A percentile compares a stretch with the other conserved stretches of the same genome.
These are phyloP conservation scores for Tyria jacobaeae DNA, from an alignment of 2,888 invertebrate species.

Conservation along the genomic window DNA sequence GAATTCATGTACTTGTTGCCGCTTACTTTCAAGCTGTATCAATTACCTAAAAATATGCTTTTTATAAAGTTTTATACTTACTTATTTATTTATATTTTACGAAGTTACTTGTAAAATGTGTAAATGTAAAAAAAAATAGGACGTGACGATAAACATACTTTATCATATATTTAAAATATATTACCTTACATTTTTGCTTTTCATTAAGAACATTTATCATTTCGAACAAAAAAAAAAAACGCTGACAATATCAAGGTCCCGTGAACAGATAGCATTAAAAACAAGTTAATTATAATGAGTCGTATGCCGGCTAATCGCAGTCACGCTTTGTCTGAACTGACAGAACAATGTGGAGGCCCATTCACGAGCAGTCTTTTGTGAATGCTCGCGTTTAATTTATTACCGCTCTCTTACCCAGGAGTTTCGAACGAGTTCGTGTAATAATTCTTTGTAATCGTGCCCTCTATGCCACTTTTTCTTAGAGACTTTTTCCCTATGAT, in stretches of 20 bases:
- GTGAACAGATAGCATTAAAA: conserved; percentile 39
- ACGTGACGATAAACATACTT: too few species aligned
- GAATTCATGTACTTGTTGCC: too few species aligned
- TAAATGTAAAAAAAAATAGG: background rate
- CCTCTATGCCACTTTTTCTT: conserved; percentile 36
- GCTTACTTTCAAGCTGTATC: too few species aligned
- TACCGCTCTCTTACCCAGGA: conserved; percentile 51
- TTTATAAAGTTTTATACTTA: background rate
- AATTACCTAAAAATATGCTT: too few species aligned
- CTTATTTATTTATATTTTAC: background rate
- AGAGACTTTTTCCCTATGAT: background rate
- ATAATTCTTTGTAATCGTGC: conserved; percentile 47
- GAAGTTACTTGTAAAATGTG: background rate
- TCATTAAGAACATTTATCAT: background rate
- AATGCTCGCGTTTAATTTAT: conserved; percentile 63
- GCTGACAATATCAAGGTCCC: background rate
- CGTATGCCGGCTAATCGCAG: conserved; percentile 69
- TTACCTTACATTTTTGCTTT: background rate
- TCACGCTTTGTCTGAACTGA: conserved; percentile 75
- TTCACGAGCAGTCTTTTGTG: conserved; percentile 67
- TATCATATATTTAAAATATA: too few species aligned
- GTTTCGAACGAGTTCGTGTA: conserved; percentile 46
- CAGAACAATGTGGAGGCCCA: conserved; percentile 74
- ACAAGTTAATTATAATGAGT: conserved; percentile 74
- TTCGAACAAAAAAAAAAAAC: background rate